Evolutionary conservation across 2,888 invertebrate species (phyloP), one percentile per base, ranked within the genome.

Genomic region (Drosophila rubida): DNA sequence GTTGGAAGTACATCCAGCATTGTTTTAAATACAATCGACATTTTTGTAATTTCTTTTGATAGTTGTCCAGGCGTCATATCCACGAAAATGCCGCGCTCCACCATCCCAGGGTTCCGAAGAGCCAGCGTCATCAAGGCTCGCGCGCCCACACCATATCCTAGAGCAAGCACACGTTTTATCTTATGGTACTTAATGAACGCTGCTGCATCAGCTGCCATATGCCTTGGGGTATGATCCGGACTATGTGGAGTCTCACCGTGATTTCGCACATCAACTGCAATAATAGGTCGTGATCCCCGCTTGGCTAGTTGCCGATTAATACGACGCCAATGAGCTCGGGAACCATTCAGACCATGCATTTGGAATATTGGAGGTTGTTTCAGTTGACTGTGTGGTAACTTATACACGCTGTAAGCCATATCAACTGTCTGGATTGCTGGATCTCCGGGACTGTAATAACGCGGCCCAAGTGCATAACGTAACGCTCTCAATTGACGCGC

Each of bases 101-200:
- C 77, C 2, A 68, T 32, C 13, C 62, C 22, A 2, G 78, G 80
- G 6, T 46, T 49, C 3, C 35, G 62, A 13, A 80, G 13, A 1
- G 77, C 68, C 23, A 78, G 32, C 0, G 74, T 74, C 80, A 78
- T 78, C 27, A 78, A 11, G 2, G 65, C 69, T 14, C 65, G 19
- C 0, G 73, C 80, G 0, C 73, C 80, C 59, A 73, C 64, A 32
- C 62, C 50, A 8, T 77, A 69, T 0, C 74, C 78, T 5, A 78
- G 8, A 1, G 61, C 74, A 13, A 73, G 53, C 0, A 80, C 69
- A 19, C 74, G 55, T 0, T n/a, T 22, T 4, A 79, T 14, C 0
- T 41, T 8, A 0, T 54, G 48, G 1, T 23, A 6, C 2, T 25
- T 11, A n/a, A 79, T 67, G 5, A 74, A 63, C 0, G 57, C 41